These are phyloP conservation scores for Ectropis grisescens DNA, from an alignment of 1,140 invertebrate genomes.

Conservation along the genomic window DNA sequence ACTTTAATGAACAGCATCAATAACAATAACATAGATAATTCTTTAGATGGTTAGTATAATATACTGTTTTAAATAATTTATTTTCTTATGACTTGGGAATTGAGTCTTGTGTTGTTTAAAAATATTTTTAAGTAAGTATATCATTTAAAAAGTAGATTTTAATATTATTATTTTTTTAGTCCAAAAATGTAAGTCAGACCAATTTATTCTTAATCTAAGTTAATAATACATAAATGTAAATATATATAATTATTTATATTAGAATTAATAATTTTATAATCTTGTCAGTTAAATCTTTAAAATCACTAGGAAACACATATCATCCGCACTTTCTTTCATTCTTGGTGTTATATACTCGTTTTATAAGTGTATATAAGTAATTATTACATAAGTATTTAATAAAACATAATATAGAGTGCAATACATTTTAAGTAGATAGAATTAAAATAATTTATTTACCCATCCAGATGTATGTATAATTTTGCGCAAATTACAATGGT, in stretches of 20 bases:
- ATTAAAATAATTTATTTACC: no score
- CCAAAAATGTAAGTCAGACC: no score
- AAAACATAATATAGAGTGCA: slow-evolving; percentile 14
- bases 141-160: no score
- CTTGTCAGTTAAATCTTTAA: slow-evolving; percentile 16
- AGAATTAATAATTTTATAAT: slow-evolving; percentile 56
- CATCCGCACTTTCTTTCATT: slow-evolving; percentile 55
- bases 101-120: background rate
- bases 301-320: slow-evolving; percentile 58
- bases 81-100: background rate
- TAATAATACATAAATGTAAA: slow-evolving; percentile 5
- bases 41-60: no score
- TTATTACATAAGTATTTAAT: background rate
- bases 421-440: slow-evolving; percentile 41
- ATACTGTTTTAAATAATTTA: no score
- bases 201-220: no score
- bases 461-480: background rate
- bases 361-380: slow-evolving; percentile 45
- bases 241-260: slow-evolving; percentile 21
- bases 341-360: slow-evolving; percentile 47
- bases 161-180: no score
- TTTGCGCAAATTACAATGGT: no score
- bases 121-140: background rate
- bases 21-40: no score
- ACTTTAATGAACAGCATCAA: background rate